Evolutionary conservation across 2,797 vertebrate genomes (phyloP), one percentile per base, ranked within the genome.

Genomic region (Falco peregrinus): DNA sequence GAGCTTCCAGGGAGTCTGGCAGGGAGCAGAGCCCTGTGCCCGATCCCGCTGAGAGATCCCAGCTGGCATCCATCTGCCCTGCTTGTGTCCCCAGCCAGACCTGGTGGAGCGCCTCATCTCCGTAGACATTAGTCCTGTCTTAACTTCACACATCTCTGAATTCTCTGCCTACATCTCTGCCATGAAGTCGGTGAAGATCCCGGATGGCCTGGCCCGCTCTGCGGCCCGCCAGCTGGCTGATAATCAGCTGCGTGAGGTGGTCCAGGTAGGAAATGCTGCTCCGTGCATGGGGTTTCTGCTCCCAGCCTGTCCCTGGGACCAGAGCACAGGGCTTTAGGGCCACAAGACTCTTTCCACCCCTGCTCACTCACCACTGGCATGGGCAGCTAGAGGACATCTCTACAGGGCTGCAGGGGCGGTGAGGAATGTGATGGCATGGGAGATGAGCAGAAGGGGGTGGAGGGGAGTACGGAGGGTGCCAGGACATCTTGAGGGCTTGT

Each of bases 21-120:
- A 75, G 37, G 53, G 65, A 79, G 24, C 1, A 0, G 57, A 84
- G 59, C 25, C 35, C 48, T 10, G 6, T 56, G 5, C 56, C 14
- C 5, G 3, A 11, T 70, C 16, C 9, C 1, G 1, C 31, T 26
- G 69, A 39, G 53, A 37, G n/a, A 14, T 78, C n/a, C 43, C 2
- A 1, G n/a, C 61, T 79, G 33, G 13, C 28, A 13, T 51, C 63
- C 14, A 18, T 33, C 39, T 89, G 64, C n/a, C 28, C 48, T 63
- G 54, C 47, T 83, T 92, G 16, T 97, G 56, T 95, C 70, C 91
- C 73, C 80, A 99, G 99, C 98, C 99, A 18, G 96, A 98, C 74
- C 84, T 99, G 89, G 99, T 99, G 95, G 99, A 99, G 82, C 97
- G 98, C 70, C 96, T 99, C 91, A 98, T 99, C 81, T 98, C 98